Evolutionary conservation across 1,140 invertebrate genomes (phyloP).

Genomic region (Coenobita brevimanus): DNA sequence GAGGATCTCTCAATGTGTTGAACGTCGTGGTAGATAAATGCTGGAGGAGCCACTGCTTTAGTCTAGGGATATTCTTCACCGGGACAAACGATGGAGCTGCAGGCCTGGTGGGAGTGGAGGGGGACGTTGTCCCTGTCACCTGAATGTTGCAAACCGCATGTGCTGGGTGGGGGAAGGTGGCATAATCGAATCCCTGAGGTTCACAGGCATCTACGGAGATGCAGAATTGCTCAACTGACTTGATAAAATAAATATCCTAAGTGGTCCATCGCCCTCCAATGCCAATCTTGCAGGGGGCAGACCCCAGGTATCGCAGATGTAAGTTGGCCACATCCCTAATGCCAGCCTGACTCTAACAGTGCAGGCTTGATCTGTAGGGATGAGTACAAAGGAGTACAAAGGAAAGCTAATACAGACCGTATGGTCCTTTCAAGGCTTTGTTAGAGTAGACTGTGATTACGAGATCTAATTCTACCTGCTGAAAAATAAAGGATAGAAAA

Average conservation of each 20-base stretch:
- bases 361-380: background rate
- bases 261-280: background rate
- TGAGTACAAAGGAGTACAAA: no score
- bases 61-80: constrained; percentile 30
- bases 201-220: background rate
- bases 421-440: no score
- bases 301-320: background rate
- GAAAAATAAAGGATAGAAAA: no score
- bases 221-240: background rate
- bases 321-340: background rate
- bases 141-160: no score
- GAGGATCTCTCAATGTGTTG: constrained; percentile 9
- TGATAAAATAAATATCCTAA: background rate
- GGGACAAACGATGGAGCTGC: background rate
- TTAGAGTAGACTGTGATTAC: no score
- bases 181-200: background rate
- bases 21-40: no score
- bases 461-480: no score
- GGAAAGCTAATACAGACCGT: no score
- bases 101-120: no score
- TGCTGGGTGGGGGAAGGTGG: no score
- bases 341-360: background rate
- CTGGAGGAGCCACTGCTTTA: constrained; percentile 19
- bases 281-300: no score
- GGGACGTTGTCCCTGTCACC: background rate